These are phyloP conservation scores for Arothron firmamentum DNA, from an alignment of 2,113 vertebrate species.

Conservation along the genomic window DNA sequence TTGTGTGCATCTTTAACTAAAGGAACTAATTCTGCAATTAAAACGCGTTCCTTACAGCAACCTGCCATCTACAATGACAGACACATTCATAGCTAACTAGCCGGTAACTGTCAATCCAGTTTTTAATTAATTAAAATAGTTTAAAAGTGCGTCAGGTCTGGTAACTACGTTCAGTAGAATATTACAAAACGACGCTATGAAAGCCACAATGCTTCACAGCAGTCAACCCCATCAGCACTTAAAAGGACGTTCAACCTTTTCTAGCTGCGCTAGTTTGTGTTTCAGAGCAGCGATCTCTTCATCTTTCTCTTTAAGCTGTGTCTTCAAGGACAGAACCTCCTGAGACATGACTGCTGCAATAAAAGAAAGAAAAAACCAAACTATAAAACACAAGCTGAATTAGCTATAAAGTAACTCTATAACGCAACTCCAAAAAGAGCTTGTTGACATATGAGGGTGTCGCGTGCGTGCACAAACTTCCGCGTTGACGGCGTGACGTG, in stretches of 20 bases:
- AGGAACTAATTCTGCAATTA: no score
- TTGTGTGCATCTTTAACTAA: no score
- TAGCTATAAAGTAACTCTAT: not conserved
- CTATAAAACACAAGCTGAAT: not conserved
- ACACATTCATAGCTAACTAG: not conserved
- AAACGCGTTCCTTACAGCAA: no score
- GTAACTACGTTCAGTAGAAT: no score
- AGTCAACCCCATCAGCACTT: not conserved
- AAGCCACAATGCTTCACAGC: no score
- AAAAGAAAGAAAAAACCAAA: not conserved
- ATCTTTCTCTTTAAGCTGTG: conserved; percentile 65
- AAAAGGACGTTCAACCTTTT: conserved; percentile 27
- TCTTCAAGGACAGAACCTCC: conserved; percentile 56
- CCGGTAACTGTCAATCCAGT: not conserved
- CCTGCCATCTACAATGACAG: no score
- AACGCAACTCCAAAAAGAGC: not conserved
- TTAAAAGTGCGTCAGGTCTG: not conserved
- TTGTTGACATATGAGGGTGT: not conserved
- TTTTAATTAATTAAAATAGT: not conserved
- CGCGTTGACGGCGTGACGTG: conserved; percentile 43
- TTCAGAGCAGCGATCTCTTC: conserved; percentile 64
- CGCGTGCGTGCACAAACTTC: conserved; percentile 24
- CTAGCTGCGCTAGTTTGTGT: conserved; percentile 56
- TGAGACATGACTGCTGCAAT: conserved; percentile 45
- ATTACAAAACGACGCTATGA: no score